Base-by-base conservation (phyloP, 1,140 invertebrate genomes). In the Drosophila leontia region DNA sequence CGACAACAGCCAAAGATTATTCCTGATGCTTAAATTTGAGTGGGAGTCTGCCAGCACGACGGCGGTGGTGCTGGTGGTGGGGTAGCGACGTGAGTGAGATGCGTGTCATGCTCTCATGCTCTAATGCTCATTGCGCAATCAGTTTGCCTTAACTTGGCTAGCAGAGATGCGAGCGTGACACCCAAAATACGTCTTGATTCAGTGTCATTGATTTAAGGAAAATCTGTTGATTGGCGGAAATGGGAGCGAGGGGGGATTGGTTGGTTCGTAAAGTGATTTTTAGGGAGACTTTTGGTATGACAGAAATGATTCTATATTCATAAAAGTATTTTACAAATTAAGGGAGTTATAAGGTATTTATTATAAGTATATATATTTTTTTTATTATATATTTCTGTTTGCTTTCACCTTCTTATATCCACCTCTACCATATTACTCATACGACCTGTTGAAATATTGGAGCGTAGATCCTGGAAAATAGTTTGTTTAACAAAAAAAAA, bases 1-100 rank as follows among this genome's bases (percentile, higher is more conserved):
- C 75, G 75, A 61, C 75, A 78, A 78, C 75, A 78, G 75, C 75
- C 65, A 70, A 78, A 78, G 75, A 78, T 78, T 78, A 78, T 78
- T 62, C 57, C 35, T 70, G 75, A 56, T 70, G 75, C 75, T 78
- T 70, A 78, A 78, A 70, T 78, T 78, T 68, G 59, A 77, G 64
- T 64, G 55, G 19, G 17, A 23, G 35, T 39, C 37, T 56, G 47
- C 13, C 7, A 6, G 4, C 26, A 6, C 26, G 26, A 6, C 5
- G 26, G 0, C 5, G 26, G 26, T 29, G 39, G 9, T 2, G 19
- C 0, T 7, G 23, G 7, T 13, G 23, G 32, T 3, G 7, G 60
- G 44, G 44, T 19, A 32, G 19, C 56, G 45, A 72, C 69, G 72
- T 75, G 70, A 56, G 72, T 47, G 59, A 65, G 44, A 32, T 77